A percentile compares a stretch with the other conserved stretches of the same genome.
These are phyloP conservation scores for Harpagus bidentatus DNA, from an alignment of 2,113 vertebrate species.

Conservation along the genomic window DNA sequence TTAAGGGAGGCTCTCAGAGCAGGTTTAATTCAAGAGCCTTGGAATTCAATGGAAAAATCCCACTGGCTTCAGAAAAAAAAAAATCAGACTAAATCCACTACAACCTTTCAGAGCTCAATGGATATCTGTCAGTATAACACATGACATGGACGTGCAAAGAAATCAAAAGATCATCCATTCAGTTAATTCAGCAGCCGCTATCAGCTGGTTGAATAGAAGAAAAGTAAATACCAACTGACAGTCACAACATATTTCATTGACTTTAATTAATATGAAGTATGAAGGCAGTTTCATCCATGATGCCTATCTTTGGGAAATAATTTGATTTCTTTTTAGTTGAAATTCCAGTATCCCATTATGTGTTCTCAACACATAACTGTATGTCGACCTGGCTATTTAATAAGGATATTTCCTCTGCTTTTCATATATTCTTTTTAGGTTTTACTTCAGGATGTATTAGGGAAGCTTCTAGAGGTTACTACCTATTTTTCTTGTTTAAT, in stretches of 20 bases:
- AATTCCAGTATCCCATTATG: not conserved
- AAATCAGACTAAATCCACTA: not conserved
- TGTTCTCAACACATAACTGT: not conserved
- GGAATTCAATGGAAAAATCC: not conserved
- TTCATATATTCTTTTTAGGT: not conserved
- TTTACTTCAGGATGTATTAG: not conserved
- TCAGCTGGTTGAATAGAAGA: not conserved
- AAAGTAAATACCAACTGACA: not conserved
- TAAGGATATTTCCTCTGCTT: not conserved
- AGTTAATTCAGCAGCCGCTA: not conserved
- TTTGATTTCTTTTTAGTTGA: not conserved
- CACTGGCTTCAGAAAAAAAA: not conserved
- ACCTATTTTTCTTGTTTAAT: not conserved
- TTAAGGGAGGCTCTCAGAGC: not conserved
- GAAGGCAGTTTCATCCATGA: not conserved
- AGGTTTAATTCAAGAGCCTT: not conserved
- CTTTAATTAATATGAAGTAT: not conserved
- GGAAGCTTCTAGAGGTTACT: not conserved
- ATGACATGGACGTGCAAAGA: not conserved
- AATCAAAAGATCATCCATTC: not conserved
- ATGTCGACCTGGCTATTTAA: not conserved
- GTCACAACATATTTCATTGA: not conserved
- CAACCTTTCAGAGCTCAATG: not conserved
- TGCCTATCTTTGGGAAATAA: not conserved
- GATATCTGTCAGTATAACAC: not conserved